These are phyloP conservation scores for Tetragnatha montana DNA, from an alignment of 2,888 invertebrate genomes.

Conservation along the genomic window DNA sequence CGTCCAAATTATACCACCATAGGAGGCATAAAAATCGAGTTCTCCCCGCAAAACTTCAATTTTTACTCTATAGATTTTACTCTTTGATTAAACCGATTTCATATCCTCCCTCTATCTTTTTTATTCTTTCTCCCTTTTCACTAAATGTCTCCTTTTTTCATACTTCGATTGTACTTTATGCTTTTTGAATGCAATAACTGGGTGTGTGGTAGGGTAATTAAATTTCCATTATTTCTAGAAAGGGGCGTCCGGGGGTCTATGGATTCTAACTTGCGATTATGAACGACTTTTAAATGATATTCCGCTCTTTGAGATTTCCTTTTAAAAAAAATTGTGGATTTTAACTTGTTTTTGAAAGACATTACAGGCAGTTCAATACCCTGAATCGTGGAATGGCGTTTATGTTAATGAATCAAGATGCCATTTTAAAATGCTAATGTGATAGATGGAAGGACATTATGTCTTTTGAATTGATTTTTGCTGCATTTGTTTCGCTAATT, in stretches of 20 bases:
- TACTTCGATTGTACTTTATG: neutral
- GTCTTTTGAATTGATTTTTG: neutral
- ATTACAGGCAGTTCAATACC: neutral
- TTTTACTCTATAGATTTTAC: slow-evolving; percentile 16
- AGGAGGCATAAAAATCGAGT: slow-evolving; percentile 18
- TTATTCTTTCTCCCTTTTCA: neutral
- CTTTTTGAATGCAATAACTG: neutral
- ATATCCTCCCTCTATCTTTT: neutral
- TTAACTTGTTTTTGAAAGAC: neutral
- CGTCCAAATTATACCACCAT: slow-evolving; percentile 22
- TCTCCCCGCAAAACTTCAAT: neutral
- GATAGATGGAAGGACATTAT: neutral
- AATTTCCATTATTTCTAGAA: slow-evolving; percentile 39
- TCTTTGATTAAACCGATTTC: slow-evolving; percentile 1
- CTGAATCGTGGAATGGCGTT: neutral
- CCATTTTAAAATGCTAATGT: slow-evolving; percentile 16
- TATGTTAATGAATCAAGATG: slow-evolving; percentile 10
- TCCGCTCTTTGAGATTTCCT: neutral
- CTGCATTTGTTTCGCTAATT: neutral
- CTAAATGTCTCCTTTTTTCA: neutral
- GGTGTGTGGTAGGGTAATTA: slow-evolving; percentile 28
- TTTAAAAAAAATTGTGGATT: neutral
- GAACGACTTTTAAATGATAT: slow-evolving; percentile 25
- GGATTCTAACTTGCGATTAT: slow-evolving; percentile 16
- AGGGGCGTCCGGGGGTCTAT: neutral